phyloP scores from a whole-genome alignment of 1,140 invertebrate species.

The Paraescarpia echinospica region DNA sequence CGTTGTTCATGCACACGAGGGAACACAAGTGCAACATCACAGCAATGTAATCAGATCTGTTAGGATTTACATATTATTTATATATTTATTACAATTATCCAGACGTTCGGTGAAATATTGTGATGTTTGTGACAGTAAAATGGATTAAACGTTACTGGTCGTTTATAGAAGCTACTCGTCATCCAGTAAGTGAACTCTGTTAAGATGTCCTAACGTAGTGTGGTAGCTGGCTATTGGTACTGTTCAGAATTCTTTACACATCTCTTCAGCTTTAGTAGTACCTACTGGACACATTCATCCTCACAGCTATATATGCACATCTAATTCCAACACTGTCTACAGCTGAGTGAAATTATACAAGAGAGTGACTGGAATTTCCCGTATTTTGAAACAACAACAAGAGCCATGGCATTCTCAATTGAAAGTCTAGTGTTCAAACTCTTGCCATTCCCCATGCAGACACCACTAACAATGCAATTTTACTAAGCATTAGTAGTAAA shows the following conservation, averaged over 20 bases:
- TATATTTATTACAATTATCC: too few species aligned
- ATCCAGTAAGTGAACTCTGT: background rate
- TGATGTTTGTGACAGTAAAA: background rate
- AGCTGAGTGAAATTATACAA: background rate
- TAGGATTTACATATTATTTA: too few species aligned
- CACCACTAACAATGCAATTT: background rate
- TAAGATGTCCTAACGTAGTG: background rate
- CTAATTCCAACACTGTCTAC: background rate
- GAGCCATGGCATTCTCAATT: background rate
- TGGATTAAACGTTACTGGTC: too few species aligned
- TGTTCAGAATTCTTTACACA: background rate
- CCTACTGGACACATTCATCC: background rate
- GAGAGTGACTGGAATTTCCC: background rate
- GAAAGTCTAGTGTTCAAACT: background rate
- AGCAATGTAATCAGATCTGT: background rate
- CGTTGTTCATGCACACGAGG: background rate
- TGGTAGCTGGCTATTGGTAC: background rate
- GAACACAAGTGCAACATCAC: background rate
- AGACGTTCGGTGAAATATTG: conserved; percentile 19
- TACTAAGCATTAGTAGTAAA: background rate
- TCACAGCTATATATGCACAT: background rate
- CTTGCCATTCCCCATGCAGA: background rate
- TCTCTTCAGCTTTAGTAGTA: background rate
- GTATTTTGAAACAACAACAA: background rate
- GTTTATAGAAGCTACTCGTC: background rate